Evolutionary conservation across 2,797 vertebrate genomes (phyloP), one percentile per base, ranked within the genome.

Genomic region (Holocentrus rufus): DNA sequence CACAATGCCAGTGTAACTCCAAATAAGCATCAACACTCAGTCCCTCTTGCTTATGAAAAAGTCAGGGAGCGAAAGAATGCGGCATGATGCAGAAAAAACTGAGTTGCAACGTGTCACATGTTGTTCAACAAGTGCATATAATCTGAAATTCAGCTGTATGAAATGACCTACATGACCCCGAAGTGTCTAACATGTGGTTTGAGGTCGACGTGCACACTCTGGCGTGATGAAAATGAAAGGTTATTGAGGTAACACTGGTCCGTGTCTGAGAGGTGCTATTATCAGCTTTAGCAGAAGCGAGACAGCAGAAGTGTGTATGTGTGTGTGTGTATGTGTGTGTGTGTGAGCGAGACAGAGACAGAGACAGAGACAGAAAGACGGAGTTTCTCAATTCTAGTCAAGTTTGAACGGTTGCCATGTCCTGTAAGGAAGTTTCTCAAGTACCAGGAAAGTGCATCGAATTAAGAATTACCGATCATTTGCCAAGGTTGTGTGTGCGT

Each of bases 241-340:
- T 59, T 42, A 39, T 39, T 20, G 3, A 59, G 57, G 17, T n/a
- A 56, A 79, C 44, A 15, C 7, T 70, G 53, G 74, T 61, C 65
- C 50, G 0, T 60, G 62, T 76, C 47, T 54, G 56, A 58, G 57
- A 53, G 67, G 47, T 79, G 44, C 65, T 80, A 65, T 79, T 77
- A 68, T 69, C 61, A 69, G 68, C 74, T 72, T 69, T 34, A 65
- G 64, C 44, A 61, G 63, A 8, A 60, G 57, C 72, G 74, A 71
- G 58, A 57, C 22, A 3, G 27, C 39, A 2, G 15, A 11, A 14
- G 10, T 13, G 53, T 22, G 50, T 22, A 20, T 53, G n/a, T 22
- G 20, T 22, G 53, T 25, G 53, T 7, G 53, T 25, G 53, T 25
- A 25, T 13, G 53, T 15, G 23, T 15, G 53, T 42, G 39, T 10